A percentile compares a stretch with the other conserved stretches of the same genome.
Conservation (phyloP, 2,888 invertebrate genomes). For the Cactoblastis cactorum region DNA sequence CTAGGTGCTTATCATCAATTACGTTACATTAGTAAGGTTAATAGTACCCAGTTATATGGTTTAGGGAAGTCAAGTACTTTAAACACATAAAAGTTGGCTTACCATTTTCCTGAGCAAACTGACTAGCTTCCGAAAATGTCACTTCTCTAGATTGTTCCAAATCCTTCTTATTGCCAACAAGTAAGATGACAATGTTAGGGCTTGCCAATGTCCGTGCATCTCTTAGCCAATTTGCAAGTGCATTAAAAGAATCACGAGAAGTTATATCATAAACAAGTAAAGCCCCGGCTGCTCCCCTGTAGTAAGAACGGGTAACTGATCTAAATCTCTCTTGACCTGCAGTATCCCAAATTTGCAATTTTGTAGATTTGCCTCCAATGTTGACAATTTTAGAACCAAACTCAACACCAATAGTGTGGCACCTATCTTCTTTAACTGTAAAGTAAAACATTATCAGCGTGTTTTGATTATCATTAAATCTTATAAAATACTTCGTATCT, state of each 20-base stretch:
- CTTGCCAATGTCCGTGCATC: constrained; percentile 90
- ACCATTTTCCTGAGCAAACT: constrained; percentile 93
- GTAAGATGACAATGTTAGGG: constrained; percentile 88
- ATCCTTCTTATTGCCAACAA: constrained; percentile 91
- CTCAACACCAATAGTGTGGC: constrained; percentile 92
- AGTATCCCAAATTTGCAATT: constrained; percentile 92
- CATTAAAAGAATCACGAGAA: constrained; percentile 95
- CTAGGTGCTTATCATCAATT: too few species aligned
- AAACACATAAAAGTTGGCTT: constrained; percentile 23
- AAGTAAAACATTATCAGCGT: constrained; percentile 23
- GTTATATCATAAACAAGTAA: constrained; percentile 94
- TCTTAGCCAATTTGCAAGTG: constrained; percentile 90
- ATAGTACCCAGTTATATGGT: background rate
- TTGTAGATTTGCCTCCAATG: constrained; percentile 89
- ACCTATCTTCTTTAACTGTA: constrained; percentile 89
- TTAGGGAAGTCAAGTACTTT: background rate
- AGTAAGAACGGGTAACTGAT: constrained; percentile 92
- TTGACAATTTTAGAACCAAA: constrained; percentile 92
- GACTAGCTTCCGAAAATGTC: constrained; percentile 89
- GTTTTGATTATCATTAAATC: background rate
- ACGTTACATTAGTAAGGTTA: too few species aligned
- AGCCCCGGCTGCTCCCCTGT: constrained; percentile 94
- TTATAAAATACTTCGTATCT: background rate
- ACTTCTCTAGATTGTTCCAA: constrained; percentile 89
- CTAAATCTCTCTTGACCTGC: constrained; percentile 99